A percentile compares a stretch with the other conserved stretches of the same genome.
Evolutionary conservation across 2,113 vertebrate genomes (phyloP).

Genomic region (Bucco capensis): DNA sequence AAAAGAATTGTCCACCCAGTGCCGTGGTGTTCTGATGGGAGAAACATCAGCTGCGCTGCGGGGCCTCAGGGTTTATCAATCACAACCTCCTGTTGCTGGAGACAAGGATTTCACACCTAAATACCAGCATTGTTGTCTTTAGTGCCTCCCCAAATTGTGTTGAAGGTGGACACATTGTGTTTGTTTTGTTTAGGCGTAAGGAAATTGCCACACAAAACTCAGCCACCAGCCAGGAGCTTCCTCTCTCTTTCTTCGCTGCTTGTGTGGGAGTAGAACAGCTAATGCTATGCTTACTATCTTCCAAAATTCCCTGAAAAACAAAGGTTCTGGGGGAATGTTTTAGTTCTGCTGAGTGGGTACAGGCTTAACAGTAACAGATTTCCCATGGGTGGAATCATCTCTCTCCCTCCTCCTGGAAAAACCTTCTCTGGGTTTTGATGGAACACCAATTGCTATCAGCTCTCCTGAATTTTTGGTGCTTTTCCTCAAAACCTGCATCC

Average conservation of each 20-base stretch:
- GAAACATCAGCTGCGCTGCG: fast-evolving
- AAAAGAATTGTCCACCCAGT: not conserved
- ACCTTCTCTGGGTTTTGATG: not conserved
- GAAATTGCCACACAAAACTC: not conserved
- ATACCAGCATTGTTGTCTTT: not conserved
- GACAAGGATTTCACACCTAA: not conserved
- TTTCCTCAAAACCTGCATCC: not conserved
- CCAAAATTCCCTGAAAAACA: not conserved
- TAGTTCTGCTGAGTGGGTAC: not conserved
- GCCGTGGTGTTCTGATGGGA: not conserved
- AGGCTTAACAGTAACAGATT: not conserved
- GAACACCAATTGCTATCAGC: not conserved
- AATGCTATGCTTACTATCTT: not conserved
- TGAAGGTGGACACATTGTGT: fast-evolving
- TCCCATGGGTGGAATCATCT: not conserved
- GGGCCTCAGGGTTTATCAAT: not conserved
- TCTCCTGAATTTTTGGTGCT: not conserved
- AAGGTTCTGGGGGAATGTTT: not conserved
- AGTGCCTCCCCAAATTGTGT: not conserved
- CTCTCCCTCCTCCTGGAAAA: not conserved
- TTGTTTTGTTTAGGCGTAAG: not conserved
- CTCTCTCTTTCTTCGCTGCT: not conserved
- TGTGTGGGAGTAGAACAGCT: not conserved
- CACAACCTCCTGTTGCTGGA: not conserved
- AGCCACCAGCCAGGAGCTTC: not conserved